A percentile compares a stretch with the other conserved stretches of the same genome.
phyloP scores from a whole-genome alignment of 2,888 invertebrate species.

The Lasiommata megera region DNA sequence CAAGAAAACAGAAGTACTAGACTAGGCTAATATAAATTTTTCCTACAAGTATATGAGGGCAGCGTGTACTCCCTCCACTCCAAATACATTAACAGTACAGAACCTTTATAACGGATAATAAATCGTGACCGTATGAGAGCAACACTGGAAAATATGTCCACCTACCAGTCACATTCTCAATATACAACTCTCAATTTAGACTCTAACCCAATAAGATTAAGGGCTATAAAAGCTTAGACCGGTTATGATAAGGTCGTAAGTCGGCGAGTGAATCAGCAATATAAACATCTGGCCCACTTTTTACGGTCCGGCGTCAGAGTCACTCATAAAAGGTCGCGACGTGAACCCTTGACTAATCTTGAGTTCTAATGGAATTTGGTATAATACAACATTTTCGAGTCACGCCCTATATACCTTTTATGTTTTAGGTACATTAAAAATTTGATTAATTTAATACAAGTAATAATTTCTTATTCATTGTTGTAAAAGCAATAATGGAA shows the following conservation, averaged over 20 bases:
- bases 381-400: slow-evolving; percentile 20
- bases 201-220: slow-evolving; percentile 8
- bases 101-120: slow-evolving; percentile 20
- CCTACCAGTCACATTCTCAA: slow-evolving; percentile 9
- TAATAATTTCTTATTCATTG: no score
- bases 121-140: slow-evolving; percentile 21
- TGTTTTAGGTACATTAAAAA: no score
- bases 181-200: not conserved
- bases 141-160: slow-evolving; percentile 11
- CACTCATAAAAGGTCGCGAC: slow-evolving; percentile 32
- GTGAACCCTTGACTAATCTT: slow-evolving; percentile 35
- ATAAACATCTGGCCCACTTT: slow-evolving; percentile 58
- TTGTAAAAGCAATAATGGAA: no score
- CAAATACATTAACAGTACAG: slow-evolving; percentile 5
- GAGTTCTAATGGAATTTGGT: slow-evolving; percentile 29
- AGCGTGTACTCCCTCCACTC: no score
- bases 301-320: slow-evolving; percentile 40
- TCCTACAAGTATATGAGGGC: no score
- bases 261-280: slow-evolving; percentile 58
- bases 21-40: no score
- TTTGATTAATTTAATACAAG: no score
- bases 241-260: slow-evolving; percentile 31
- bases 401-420: slow-evolving; percentile 12
- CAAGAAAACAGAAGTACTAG: no score
- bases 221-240: slow-evolving; percentile 6